phyloP scores from a whole-genome alignment of 2,113 vertebrate genomes.

The Notothenia rossii region DNA sequence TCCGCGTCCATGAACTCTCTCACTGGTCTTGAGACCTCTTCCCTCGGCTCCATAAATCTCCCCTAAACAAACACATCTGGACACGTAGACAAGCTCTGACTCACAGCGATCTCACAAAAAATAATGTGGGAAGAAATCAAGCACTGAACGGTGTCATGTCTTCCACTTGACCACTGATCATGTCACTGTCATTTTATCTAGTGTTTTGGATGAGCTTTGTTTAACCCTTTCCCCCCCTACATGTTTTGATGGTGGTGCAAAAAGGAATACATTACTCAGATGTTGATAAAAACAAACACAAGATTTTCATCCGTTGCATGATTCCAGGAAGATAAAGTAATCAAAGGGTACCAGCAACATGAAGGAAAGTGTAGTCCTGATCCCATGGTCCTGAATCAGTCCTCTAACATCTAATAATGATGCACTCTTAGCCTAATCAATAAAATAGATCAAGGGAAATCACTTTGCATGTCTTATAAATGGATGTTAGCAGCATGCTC shows the following conservation, averaged over 20 bases:
- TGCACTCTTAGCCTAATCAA: background rate
- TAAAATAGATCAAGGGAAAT: constrained; percentile 12
- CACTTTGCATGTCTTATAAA: constrained; percentile 22
- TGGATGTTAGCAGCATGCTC: constrained; percentile 5
- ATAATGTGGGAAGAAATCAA: background rate
- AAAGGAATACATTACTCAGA: background rate
- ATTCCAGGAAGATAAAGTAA: background rate
- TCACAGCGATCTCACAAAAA: background rate
- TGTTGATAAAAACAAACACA: too few relatives aligned
- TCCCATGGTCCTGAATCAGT: background rate
- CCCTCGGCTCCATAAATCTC: constrained; percentile 13
- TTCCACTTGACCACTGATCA: background rate
- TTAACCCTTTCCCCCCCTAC: background rate
- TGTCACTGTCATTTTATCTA: background rate
- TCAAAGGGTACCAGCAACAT: background rate
- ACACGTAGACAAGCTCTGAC: background rate
- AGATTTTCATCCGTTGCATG: background rate
- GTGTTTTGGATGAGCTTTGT: background rate
- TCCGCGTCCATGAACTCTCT: constrained; percentile 40
- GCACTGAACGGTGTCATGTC: background rate
- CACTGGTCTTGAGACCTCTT: constrained; percentile 47
- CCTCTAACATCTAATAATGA: background rate
- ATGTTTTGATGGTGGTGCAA: background rate
- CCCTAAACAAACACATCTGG: constrained; percentile 13
- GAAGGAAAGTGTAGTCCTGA: background rate